Evolutionary conservation across 1,140 invertebrate species (phyloP).

Genomic region (Atta cephalotes): DNA sequence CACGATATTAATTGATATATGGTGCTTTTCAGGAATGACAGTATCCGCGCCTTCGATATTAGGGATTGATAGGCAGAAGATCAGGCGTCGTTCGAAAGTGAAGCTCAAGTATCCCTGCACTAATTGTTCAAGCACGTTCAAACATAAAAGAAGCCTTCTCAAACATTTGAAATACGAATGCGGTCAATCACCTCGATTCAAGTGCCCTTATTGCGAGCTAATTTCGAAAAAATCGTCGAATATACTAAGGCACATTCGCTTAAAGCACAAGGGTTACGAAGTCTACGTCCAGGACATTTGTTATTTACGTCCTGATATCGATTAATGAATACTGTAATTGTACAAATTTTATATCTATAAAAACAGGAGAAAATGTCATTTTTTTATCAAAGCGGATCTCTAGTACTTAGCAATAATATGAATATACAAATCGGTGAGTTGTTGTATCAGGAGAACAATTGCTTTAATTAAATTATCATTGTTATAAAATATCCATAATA

Average conservation of each 20-base stretch:
- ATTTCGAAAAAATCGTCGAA: slow-evolving; percentile 83
- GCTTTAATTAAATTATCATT: too few species aligned
- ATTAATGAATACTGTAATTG: slow-evolving; percentile 1
- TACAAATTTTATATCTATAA: background rate
- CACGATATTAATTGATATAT: slow-evolving; percentile 24
- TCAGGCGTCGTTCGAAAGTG: background rate
- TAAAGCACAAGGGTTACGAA: slow-evolving; percentile 70
- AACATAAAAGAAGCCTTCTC: slow-evolving; percentile 85
- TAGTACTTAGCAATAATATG: too few species aligned
- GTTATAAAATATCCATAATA: too few species aligned
- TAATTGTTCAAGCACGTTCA: slow-evolving; percentile 21
- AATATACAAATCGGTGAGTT: too few species aligned
- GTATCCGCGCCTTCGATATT: background rate
- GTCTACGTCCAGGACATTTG: slow-evolving; percentile 74
- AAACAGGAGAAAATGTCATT: background rate
- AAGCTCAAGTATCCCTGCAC: background rate
- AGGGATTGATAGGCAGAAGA: background rate
- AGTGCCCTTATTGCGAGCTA: slow-evolving; percentile 86
- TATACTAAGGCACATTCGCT: slow-evolving; percentile 78
- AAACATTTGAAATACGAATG: slow-evolving; percentile 87
- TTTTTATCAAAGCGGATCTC: too few species aligned
- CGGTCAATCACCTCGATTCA: slow-evolving; percentile 87
- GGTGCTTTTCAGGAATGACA: slow-evolving; percentile 41
- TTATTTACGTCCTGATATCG: background rate
- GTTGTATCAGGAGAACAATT: too few species aligned